Evolutionary conservation across 2,113 vertebrate species (phyloP), one percentile per base, ranked within the genome.

Genomic region (Poicephalus meyeri): DNA sequence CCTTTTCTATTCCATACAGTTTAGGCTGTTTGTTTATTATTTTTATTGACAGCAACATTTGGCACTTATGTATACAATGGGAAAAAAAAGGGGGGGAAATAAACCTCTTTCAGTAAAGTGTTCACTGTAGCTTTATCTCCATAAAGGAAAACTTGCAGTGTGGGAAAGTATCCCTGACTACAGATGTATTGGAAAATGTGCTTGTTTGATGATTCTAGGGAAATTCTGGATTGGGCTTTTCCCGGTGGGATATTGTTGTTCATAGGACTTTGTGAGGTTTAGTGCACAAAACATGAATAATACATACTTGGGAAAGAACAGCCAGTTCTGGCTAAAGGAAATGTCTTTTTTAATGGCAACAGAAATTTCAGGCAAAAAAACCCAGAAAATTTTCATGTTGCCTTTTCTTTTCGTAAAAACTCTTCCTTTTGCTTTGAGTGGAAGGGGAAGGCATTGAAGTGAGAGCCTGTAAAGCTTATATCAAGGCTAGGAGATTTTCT

Each of bases 1-100:
- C 31, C 21, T 60, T 77, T 63, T 92, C 47, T 87, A 80, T 95
- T 97, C 86, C 80, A 64, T 93, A 28, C 20, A 79, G 33, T 63
- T 96, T 81, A 55, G 88, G 44, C 41, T 94, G 77, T 72, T 97
- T 96, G 61, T 89, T 97, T 97, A 91, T 90, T 97, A 88, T 97
- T 97, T 97, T 97, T 97, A 97, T 97, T 97, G 95, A 26, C 84
- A 85, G 47, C 5, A 10, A 89, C 16, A 3, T 66, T 80, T 35
- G 61, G 17, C 37, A 91, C 46, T 89, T 89, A 44, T 15, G 13
- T 47, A 85, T 81, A 37, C 13, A 39, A 6, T 68, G 14, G 8
- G 11, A 8, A 1, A 7, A 60, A 71, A 56, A 19, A 2, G 1
- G 3, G 2, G 33, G 20, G 13, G 33, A 11, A 24, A 74, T 53